Conservation (phyloP, 2,797 vertebrate species). For the Nyctalus aviator region DNA sequence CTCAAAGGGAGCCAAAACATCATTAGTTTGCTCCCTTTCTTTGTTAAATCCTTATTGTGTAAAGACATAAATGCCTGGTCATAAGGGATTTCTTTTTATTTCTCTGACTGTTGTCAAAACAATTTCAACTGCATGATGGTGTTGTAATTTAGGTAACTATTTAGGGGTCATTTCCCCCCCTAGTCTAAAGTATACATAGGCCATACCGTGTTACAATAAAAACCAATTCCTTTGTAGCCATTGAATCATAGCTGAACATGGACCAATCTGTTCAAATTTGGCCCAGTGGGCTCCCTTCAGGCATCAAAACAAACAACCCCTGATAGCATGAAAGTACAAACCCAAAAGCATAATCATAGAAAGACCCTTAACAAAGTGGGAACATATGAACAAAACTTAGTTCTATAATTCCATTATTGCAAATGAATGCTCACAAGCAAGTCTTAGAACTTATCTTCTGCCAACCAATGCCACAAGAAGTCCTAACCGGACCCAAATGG, state of each 20-base stretch:
- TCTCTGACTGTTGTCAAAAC: not conserved
- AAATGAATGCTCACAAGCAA: not conserved
- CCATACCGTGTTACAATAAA: not conserved
- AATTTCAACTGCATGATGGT: not conserved
- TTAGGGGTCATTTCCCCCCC: not conserved
- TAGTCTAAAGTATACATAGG: not conserved
- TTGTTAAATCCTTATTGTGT: not conserved
- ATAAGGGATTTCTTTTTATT: not conserved
- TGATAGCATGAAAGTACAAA: not conserved
- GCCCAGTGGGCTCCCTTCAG: not conserved
- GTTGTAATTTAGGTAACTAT: not conserved
- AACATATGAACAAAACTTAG: not conserved
- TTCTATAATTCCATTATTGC: not conserved
- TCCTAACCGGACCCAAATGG: not conserved
- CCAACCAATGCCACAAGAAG: not conserved
- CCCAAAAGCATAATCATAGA: not conserved
- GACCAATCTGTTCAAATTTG: not conserved
- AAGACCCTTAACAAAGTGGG: not conserved
- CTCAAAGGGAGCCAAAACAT: not conserved
- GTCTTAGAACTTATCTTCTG: not conserved
- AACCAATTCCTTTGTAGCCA: not conserved
- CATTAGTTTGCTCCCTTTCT: not conserved
- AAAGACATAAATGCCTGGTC: not conserved
- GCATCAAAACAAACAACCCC: not conserved
- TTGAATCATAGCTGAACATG: not conserved